Evolutionary conservation across 2,888 invertebrate species (phyloP).

Genomic region (Diachrysia chrysitis): DNA sequence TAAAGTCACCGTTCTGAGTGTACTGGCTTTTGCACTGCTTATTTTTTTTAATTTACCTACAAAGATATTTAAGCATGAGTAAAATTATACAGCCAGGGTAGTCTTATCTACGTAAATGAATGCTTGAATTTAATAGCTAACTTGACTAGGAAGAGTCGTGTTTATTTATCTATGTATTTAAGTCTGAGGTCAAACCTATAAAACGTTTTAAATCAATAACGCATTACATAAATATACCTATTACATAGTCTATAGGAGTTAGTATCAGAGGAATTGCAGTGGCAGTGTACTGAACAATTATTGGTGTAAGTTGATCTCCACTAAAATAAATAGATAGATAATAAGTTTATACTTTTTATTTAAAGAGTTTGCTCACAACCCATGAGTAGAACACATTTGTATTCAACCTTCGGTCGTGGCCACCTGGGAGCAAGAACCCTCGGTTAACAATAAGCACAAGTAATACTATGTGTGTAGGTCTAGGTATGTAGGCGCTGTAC

Average conservation of each 20-base stretch:
- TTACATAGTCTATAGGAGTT: no score
- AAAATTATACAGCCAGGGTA: background rate
- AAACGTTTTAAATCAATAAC: no score
- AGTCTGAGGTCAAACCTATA: no score
- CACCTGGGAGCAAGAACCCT: slow-evolving; percentile 29
- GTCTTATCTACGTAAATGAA: background rate
- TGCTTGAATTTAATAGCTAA: background rate
- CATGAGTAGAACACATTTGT: background rate
- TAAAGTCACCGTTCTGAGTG: slow-evolving; percentile 9
- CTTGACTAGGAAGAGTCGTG: no score
- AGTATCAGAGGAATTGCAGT: no score
- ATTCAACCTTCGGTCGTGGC: slow-evolving; percentile 23
- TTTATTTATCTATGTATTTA: no score
- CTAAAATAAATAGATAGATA: no score
- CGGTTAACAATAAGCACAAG: slow-evolving; percentile 31
- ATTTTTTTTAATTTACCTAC: no score
- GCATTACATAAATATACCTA: no score
- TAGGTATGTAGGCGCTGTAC: slow-evolving; percentile 27
- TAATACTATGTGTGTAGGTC: background rate
- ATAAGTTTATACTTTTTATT: no score
- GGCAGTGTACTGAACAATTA: no score
- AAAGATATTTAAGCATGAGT: background rate
- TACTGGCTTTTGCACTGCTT: background rate
- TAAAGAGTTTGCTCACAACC: background rate
- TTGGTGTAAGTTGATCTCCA: no score